Percentiles rank a stretch among this genome's conserved stretches.
Conservation (phyloP, 2,888 invertebrate genomes). For the Geophilus truncorum region DNA sequence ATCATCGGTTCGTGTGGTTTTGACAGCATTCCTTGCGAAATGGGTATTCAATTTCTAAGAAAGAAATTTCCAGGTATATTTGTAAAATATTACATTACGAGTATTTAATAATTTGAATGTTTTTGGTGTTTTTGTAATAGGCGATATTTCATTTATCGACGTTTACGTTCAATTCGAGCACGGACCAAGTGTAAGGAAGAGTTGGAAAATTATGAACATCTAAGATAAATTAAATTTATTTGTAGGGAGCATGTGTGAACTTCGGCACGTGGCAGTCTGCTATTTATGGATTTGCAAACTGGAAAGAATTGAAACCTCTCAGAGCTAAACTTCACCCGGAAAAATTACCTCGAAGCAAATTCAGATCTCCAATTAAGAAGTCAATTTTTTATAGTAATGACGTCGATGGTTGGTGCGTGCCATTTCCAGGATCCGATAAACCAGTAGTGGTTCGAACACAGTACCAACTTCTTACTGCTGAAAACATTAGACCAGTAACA, state of each 20-base stretch:
- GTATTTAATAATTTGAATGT: too few species aligned
- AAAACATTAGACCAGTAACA: slow-evolving; percentile 68
- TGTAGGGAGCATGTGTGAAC: slow-evolving; percentile 59
- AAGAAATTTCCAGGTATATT: slow-evolving; percentile 68
- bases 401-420: slow-evolving; percentile 60
- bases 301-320: slow-evolving; percentile 59
- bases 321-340: slow-evolving; percentile 63
- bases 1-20: slow-evolving; percentile 88
- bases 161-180: neutral
- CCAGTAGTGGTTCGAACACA: slow-evolving; percentile 79
- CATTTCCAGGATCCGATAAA: slow-evolving; percentile 78
- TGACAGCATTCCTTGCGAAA: slow-evolving; percentile 84
- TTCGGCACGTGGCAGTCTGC: slow-evolving; percentile 87
- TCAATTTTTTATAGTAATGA: slow-evolving; percentile 45
- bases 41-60: slow-evolving; percentile 74
- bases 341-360: slow-evolving; percentile 53
- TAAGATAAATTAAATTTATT: slow-evolving; percentile 30
- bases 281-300: slow-evolving; percentile 66
- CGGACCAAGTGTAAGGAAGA: neutral
- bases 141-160: neutral
- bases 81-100: neutral
- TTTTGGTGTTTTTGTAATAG: too few species aligned
- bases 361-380: slow-evolving; percentile 7
- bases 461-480: slow-evolving; percentile 62
- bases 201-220: neutral